Evolutionary conservation across 1,140 invertebrate genomes (phyloP), one percentile per base, ranked within the genome.

Genomic region (Papilio aristodemus): DNA sequence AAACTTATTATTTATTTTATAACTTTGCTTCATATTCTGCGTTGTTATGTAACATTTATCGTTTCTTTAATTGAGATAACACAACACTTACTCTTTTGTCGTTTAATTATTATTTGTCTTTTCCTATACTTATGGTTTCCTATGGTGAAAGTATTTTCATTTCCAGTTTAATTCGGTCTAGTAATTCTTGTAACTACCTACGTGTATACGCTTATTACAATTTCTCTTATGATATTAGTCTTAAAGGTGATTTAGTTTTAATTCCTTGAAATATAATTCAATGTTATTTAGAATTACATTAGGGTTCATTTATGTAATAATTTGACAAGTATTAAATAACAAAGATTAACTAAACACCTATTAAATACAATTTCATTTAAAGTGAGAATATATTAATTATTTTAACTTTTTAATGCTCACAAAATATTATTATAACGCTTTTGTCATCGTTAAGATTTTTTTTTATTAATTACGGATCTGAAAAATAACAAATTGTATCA

Each of bases 401-500:
- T 11, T 17, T 46, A 22, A 11, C 46, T 10, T 39, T 39, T 4
- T 22, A 11, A 17, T 22, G 19, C 4, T 22, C 19, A 22, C 46
- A 50, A 50, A 50, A 50, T 9, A 25, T 17, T 22, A 9, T 8
- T 7, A 50, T 22, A 6, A 2, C 17, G 41, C 41, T 50, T 9
- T 50, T 22, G 46, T 25, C 19, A 19, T 17, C 46, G 19, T 50
- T 50, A 25, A 11, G 17, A 22, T 22, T 50, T 19, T 22, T n/a
- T n/a, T 10, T 50, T 41, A 17, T 43, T 25, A 3, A 50, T 50
- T 50, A 9, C 46, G 46, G 46, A 50, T 50, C 46, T 50, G 46
- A 25, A 50, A 50, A 50, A 50, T 50, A 50, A 50, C 22, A n/a
- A n/a, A 14, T 54, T 54, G 46, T 25, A 19, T 19, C 46, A 54